A percentile compares a stretch with the other conserved stretches of the same genome.
These are phyloP conservation scores for Tenualosa thibaudeaui DNA, from an alignment of 2,797 vertebrate genomes.

Conservation along the genomic window DNA sequence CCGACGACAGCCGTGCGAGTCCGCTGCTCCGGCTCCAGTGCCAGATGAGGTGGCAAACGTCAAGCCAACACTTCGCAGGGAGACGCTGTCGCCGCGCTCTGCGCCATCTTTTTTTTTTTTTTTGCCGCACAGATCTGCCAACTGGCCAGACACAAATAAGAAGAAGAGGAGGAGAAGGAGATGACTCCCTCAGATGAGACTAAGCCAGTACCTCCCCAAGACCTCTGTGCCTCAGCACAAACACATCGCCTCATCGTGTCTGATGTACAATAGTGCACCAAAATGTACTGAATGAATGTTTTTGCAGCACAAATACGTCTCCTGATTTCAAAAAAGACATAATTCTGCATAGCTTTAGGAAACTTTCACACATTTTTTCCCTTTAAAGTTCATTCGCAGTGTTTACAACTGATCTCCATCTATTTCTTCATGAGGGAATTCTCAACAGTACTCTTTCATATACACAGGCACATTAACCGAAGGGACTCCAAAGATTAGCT, in stretches of 20 bases:
- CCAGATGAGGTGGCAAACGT: constrained; percentile 55
- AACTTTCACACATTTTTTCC: neutral
- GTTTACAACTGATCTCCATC: neutral
- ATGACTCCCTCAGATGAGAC: neutral
- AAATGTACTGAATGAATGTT: neutral
- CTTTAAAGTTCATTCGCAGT: neutral
- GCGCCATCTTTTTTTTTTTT: neutral
- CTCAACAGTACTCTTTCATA: neutral
- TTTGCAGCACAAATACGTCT: neutral
- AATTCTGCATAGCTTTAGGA: neutral
- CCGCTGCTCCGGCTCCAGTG: constrained; percentile 80
- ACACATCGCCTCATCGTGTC: neutral
- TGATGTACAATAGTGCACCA: neutral
- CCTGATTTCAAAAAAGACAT: neutral
- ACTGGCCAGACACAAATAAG: neutral
- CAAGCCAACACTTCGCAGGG: constrained; percentile 10
- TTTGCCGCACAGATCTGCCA: neutral
- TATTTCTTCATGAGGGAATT: neutral
- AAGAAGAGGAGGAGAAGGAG: neutral
- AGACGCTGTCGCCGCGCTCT: neutral
- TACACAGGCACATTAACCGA: neutral
- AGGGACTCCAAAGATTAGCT: neutral
- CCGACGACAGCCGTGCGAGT: constrained; percentile 86
- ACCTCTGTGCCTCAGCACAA: neutral
- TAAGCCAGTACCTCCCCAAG: neutral